Evolutionary conservation across 2,113 vertebrate genomes (phyloP).

Genomic region (Penelope pileata): DNA sequence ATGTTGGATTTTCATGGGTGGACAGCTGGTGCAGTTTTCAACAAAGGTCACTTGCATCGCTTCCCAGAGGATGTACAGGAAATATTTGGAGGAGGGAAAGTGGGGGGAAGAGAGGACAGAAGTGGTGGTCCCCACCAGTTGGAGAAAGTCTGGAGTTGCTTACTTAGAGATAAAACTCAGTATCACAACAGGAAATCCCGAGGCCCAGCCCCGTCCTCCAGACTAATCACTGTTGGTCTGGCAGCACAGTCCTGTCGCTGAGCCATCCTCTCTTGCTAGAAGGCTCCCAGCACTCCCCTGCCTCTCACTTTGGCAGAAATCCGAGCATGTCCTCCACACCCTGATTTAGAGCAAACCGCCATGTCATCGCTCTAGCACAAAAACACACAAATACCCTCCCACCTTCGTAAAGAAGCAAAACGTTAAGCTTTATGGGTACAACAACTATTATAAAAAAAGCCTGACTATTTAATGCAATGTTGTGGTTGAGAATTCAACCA

Average conservation of each 20-base stretch:
- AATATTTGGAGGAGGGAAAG: neutral
- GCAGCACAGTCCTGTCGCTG: neutral
- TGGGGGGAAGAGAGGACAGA: neutral
- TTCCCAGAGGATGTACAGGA: neutral
- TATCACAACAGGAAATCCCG: constrained; percentile 21
- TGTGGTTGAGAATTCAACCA: constrained; percentile 59
- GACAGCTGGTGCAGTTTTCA: neutral
- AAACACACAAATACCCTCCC: constrained; percentile 50
- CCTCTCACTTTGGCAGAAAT: constrained; percentile 18
- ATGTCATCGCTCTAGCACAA: constrained; percentile 17
- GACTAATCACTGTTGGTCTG: constrained; percentile 26
- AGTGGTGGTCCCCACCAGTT: neutral
- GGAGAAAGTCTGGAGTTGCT: neutral
- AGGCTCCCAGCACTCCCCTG: neutral
- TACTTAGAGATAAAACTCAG: neutral
- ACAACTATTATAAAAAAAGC: constrained; percentile 23
- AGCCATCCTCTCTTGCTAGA: neutral
- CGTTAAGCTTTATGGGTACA: constrained; percentile 59
- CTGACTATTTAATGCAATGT: constrained; percentile 51
- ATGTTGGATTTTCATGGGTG: neutral
- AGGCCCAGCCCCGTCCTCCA: neutral
- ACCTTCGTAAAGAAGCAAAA: constrained; percentile 54
- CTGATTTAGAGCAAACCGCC: constrained; percentile 29
- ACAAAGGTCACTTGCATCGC: neutral
- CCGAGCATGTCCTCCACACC: neutral